These are phyloP conservation scores for Volucella inanis DNA, from an alignment of 2,888 invertebrate species.

Conservation along the genomic window DNA sequence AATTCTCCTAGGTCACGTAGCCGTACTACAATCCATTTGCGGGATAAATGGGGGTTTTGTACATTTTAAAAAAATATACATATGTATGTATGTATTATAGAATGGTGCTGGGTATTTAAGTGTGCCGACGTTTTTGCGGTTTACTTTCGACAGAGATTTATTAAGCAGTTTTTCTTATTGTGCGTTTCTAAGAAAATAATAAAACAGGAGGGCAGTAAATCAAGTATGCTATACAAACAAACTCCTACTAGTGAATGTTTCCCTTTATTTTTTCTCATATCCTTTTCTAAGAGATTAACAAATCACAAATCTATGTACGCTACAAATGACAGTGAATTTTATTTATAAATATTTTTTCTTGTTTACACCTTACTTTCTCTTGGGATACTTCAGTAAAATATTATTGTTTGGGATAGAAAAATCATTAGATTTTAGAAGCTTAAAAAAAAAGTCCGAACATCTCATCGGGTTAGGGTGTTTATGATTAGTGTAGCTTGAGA, in stretches of 20 bases:
- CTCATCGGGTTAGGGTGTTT: no score
- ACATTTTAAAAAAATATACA: slow-evolving; percentile 12
- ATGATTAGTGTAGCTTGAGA: no score
- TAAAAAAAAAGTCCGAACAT: no score
- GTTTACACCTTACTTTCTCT: no score
- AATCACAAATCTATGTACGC: no score
- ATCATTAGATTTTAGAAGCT: no score
- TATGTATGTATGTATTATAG: background rate
- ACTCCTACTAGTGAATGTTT: background rate
- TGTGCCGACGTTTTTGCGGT: slow-evolving; percentile 33
- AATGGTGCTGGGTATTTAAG: slow-evolving; percentile 42
- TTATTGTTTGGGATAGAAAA: no score
- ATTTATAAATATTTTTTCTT: no score
- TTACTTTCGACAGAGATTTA: slow-evolving; percentile 56
- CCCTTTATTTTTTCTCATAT: background rate
- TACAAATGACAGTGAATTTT: no score
- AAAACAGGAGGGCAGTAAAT: slow-evolving; percentile 28
- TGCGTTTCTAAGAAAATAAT: background rate
- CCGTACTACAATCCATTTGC: slow-evolving; percentile 17
- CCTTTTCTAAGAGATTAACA: no score
- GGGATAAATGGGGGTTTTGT: slow-evolving; percentile 36
- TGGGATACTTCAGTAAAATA: no score
- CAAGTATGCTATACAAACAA: background rate
- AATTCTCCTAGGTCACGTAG: slow-evolving; percentile 28
- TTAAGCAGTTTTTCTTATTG: slow-evolving; percentile 3